Evolutionary conservation across 1,140 invertebrate species (phyloP).

Genomic region (Caenorhabditis latens): DNA sequence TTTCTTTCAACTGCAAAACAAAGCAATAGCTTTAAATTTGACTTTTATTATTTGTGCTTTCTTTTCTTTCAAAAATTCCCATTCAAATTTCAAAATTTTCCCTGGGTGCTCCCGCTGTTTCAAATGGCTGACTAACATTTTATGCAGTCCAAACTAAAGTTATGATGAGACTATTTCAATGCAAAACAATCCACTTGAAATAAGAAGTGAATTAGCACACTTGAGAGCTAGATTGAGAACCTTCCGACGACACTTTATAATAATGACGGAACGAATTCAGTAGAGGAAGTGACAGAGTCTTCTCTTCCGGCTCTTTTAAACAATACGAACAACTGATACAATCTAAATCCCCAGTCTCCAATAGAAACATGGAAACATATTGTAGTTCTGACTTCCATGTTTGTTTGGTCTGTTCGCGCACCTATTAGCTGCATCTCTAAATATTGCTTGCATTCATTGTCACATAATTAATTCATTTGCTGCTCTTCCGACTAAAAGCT

Average conservation of each 20-base stretch:
- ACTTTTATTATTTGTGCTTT: slow-evolving; percentile 26
- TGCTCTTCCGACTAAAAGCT: slow-evolving; percentile 44
- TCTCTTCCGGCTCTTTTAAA: slow-evolving; percentile 13
- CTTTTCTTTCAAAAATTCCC: background rate
- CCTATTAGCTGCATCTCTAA: slow-evolving; percentile 55
- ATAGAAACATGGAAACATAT: slow-evolving; percentile 23
- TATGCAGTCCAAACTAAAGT: background rate
- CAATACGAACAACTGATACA: slow-evolving; percentile 39
- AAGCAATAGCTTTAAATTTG: slow-evolving; percentile 21
- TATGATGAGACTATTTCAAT: slow-evolving; percentile 53
- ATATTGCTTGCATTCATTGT: slow-evolving; percentile 47
- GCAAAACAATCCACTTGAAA: slow-evolving; percentile 55
- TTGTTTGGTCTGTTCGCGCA: slow-evolving; percentile 26
- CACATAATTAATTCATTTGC: slow-evolving; percentile 23
- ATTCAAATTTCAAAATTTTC: background rate
- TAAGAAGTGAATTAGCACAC: slow-evolving; percentile 53
- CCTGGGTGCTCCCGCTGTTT: background rate
- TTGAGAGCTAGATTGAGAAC: slow-evolving; percentile 53
- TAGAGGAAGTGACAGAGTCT: slow-evolving; percentile 37
- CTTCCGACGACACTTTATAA: slow-evolving; percentile 51
- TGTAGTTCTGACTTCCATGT: background rate
- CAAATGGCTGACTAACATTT: background rate
- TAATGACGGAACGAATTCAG: slow-evolving; percentile 51
- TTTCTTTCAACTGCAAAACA: slow-evolving; percentile 51
- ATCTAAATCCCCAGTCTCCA: background rate